Conservation (phyloP, 2,113 vertebrate species). For the Riparia riparia region DNA sequence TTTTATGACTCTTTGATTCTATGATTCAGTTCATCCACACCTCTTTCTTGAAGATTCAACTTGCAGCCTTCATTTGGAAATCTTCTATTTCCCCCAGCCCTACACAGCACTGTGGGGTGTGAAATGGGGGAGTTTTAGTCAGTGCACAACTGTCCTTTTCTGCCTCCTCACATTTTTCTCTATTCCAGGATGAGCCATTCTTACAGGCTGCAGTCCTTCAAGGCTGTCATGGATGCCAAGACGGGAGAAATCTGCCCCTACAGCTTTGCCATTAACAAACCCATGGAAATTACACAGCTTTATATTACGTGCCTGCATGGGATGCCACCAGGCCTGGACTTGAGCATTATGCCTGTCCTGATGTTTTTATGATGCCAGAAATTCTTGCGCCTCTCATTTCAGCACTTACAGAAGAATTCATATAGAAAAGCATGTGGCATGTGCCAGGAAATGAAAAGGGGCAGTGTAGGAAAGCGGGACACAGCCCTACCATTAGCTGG, state of each 20-base stretch:
- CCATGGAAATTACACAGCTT: background rate
- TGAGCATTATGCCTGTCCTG: background rate
- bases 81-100: background rate
- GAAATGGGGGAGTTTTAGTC: background rate
- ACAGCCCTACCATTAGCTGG: background rate
- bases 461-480: background rate
- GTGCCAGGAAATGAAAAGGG: background rate
- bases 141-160: background rate
- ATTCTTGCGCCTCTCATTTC: background rate
- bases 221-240: background rate
- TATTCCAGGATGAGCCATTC: background rate
- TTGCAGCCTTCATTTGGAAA: background rate
- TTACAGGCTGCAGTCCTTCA: background rate
- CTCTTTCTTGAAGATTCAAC: background rate
- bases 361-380: accelerated
- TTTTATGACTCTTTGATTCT: background rate
- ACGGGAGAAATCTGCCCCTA: background rate
- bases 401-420: background rate
- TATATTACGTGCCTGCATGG: accelerated
- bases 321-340: background rate
- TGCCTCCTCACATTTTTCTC: background rate
- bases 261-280: background rate
- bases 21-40: background rate
- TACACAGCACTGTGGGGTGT: background rate
- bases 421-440: background rate